These are phyloP conservation scores for Neuroscelio doddi DNA, from an alignment of 2,888 invertebrate species.

Conservation along the genomic window DNA sequence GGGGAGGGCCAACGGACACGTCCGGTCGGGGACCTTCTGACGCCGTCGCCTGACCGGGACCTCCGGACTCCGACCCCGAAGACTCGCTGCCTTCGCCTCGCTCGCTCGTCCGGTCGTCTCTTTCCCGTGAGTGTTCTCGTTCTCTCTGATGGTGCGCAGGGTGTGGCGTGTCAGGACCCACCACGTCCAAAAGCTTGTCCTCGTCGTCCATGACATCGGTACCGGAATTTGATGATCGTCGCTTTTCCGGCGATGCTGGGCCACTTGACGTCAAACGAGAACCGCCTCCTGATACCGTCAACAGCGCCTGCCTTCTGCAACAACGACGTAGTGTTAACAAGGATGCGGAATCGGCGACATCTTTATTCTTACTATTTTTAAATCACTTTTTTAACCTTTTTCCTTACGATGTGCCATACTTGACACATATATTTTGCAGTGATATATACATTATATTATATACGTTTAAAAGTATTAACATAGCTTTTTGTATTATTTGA, in stretches of 20 bases:
- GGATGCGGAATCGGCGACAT: no score
- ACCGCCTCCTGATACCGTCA: slow-evolving; percentile 70
- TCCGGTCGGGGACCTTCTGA: slow-evolving; percentile 86
- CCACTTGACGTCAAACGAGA: slow-evolving; percentile 66
- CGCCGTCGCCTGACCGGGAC: slow-evolving; percentile 68
- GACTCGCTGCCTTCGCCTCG: slow-evolving; percentile 69
- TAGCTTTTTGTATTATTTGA: no score
- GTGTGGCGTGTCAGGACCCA: slow-evolving; percentile 88
- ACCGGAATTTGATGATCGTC: slow-evolving; percentile 66
- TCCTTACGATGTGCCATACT: no score
- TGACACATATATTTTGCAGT: no score
- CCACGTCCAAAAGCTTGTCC: slow-evolving; percentile 89
- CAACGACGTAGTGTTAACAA: slow-evolving; percentile 70
- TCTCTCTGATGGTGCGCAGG: slow-evolving; percentile 73
- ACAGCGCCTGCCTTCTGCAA: slow-evolving; percentile 73
- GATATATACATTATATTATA: no score
- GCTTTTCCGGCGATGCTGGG: slow-evolving; percentile 68
- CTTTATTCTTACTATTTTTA: no score
- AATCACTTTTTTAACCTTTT: no score
- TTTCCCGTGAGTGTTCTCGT: slow-evolving; percentile 66
- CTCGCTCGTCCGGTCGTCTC: slow-evolving; percentile 68
- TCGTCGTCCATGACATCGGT: slow-evolving; percentile 79
- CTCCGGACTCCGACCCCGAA: slow-evolving; percentile 74
- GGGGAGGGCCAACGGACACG: slow-evolving; percentile 95
- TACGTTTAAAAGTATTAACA: no score